Evolutionary conservation across 1,140 invertebrate genomes (phyloP).

Genomic region (Centruroides vittatus): DNA sequence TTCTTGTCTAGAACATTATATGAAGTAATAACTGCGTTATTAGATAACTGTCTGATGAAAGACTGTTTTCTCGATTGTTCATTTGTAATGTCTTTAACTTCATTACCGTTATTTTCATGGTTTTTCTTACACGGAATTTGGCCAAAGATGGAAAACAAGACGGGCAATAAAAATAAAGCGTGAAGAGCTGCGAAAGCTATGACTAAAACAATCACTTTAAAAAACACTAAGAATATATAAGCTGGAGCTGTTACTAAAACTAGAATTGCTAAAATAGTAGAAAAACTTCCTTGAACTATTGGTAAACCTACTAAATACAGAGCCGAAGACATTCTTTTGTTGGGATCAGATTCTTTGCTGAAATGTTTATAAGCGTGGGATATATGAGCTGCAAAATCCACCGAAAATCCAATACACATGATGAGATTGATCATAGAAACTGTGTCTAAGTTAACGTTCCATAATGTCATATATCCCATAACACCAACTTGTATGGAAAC

Average conservation of each 20-base stretch:
- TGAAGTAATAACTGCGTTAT: too few species aligned
- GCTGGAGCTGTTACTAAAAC: conserved; percentile 75
- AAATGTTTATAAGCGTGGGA: conserved; percentile 84
- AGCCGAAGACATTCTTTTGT: conserved; percentile 66
- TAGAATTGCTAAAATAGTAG: conserved; percentile 76
- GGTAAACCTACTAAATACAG: conserved; percentile 79
- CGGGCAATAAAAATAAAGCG: conserved; percentile 76
- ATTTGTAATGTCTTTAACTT: too few species aligned
- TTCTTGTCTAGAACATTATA: too few species aligned
- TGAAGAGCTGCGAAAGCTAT: conserved; percentile 88
- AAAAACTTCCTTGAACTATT: conserved; percentile 85
- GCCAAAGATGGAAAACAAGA: conserved; percentile 55
- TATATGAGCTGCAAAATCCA: conserved; percentile 93
- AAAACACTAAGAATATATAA: conserved; percentile 93
- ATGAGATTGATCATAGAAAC: conserved; percentile 98
- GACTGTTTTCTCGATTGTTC: too few species aligned
- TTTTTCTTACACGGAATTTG: too few species aligned
- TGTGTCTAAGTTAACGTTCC: conserved; percentile 86
- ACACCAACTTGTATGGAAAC: conserved; percentile 91
- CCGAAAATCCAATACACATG: conserved; percentile 95
- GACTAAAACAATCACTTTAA: conserved; percentile 93
- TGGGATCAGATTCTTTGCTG: conserved; percentile 32
- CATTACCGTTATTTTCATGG: too few species aligned
- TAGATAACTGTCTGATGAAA: too few species aligned
- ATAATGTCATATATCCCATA: conserved; percentile 88